A percentile compares a stretch with the other conserved stretches of the same genome.
Conservation (phyloP, 2,888 invertebrate species). For the Arenicola marina region DNA sequence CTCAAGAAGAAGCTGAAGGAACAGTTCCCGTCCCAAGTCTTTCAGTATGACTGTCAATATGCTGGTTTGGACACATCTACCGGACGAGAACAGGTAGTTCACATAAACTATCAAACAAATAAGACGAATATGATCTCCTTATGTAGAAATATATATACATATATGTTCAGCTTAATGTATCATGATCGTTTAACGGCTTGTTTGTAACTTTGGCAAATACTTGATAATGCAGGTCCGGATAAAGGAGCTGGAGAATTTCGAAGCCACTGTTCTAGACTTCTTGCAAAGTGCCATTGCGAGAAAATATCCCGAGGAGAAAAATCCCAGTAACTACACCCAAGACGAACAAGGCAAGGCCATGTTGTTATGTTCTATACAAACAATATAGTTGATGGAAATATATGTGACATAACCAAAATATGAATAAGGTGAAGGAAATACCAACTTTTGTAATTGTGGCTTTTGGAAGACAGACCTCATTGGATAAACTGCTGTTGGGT, state of each 20-base stretch:
- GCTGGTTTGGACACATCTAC: constrained; percentile 20
- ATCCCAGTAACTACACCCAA: not conserved
- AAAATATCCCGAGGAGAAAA: constrained; percentile 34
- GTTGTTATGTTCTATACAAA: not conserved
- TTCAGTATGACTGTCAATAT: constrained; percentile 17
- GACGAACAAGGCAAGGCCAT: not conserved
- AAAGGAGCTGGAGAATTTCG: constrained; percentile 44
- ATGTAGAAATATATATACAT: too few relatives aligned
- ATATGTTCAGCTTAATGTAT: too few relatives aligned
- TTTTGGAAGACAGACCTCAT: too few relatives aligned
- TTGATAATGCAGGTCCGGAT: constrained; percentile 39
- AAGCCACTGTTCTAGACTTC: constrained; percentile 42
- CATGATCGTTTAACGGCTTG: too few relatives aligned
- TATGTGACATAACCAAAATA: too few relatives aligned
- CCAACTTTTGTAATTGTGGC: too few relatives aligned
- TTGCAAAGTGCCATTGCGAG: constrained; percentile 43
- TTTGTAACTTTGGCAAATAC: too few relatives aligned
- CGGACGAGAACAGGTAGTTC: constrained; percentile 23
- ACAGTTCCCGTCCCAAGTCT: constrained; percentile 14
- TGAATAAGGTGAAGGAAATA: too few relatives aligned
- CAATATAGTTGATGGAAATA: too few relatives aligned
- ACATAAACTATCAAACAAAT: too few relatives aligned
- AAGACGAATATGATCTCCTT: too few relatives aligned
- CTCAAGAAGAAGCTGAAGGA: constrained; percentile 19
- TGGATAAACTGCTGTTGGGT: too few relatives aligned